Conservation (phyloP, 2,113 vertebrate species). For the Ceratotherium simum region DNA sequence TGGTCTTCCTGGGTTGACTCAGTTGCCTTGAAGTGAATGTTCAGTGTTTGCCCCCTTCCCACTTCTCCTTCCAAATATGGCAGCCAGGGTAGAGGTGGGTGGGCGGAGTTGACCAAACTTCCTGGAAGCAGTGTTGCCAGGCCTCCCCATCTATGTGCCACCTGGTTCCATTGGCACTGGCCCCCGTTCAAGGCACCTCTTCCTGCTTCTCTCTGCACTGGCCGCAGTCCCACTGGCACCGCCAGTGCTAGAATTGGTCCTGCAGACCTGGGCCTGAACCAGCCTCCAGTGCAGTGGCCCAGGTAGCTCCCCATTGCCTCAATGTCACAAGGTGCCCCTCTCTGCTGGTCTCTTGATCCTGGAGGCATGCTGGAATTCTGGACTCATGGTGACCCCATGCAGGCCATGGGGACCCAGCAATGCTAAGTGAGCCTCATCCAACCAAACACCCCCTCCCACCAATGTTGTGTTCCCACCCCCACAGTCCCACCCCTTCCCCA, state of each 20-base stretch:
- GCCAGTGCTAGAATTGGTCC: not conserved
- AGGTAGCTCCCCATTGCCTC: fast-evolving
- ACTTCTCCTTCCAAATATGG: not conserved
- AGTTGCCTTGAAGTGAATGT: not conserved
- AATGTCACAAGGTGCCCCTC: not conserved
- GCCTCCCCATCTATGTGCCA: fast-evolving
- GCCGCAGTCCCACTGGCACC: not conserved
- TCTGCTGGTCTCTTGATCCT: not conserved
- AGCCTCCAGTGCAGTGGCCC: not conserved
- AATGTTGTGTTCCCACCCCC: fast-evolving
- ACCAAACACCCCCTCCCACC: not conserved
- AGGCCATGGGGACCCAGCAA: not conserved
- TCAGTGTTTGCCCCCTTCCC: not conserved
- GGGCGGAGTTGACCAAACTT: not conserved
- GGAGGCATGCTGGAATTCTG: not conserved
- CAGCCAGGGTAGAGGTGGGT: not conserved
- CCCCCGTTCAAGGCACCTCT: not conserved
- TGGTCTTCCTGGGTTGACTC: not conserved
- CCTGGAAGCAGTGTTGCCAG: not conserved
- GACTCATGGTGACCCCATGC: not conserved
- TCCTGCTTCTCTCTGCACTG: not conserved
- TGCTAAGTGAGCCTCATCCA: too few species aligned
- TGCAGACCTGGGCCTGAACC: not conserved
- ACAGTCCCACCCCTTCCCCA: not conserved
- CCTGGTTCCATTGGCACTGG: too few species aligned